Conservation (phyloP, 2,888 invertebrate species). For the Cabera pusaria region DNA sequence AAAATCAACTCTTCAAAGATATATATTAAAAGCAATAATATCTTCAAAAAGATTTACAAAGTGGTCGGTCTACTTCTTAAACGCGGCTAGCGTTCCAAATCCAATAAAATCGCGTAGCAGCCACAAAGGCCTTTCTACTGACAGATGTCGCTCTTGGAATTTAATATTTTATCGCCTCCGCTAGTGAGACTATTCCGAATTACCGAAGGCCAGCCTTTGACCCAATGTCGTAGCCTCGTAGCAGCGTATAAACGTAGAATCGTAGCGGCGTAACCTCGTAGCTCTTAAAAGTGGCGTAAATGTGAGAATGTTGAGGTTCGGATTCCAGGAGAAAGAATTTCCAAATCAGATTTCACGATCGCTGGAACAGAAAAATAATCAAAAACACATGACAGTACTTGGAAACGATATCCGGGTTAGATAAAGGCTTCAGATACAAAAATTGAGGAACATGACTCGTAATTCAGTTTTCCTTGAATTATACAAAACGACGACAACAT, state of each 20-base stretch:
- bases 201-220: conserved; percentile 25
- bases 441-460: too few species aligned
- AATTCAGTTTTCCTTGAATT: too few species aligned
- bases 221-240: conserved; percentile 12
- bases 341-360: conserved; percentile 2
- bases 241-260: too few species aligned
- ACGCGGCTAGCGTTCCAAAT: conserved; percentile 37
- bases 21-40: too few species aligned
- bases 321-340: conserved; percentile 2
- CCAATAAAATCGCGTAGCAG: conserved; percentile 47
- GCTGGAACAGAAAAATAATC: too few species aligned
- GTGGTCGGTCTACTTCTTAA: conserved; percentile 5
- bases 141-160: conserved; percentile 51
- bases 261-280: too few species aligned
- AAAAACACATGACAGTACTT: too few species aligned
- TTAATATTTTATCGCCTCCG: conserved; percentile 52
- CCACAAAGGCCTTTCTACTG: conserved; percentile 49
- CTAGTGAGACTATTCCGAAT: conserved; percentile 37
- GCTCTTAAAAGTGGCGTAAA: conserved; percentile 1
- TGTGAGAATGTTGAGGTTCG: conserved; percentile 6
- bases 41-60: too few species aligned
- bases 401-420: too few species aligned
- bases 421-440: too few species aligned
- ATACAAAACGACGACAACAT: too few species aligned
- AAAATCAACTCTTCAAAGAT: too few species aligned